Evolutionary conservation across 2,113 vertebrate species (phyloP).

Genomic region (Eulacestoma nigropectus): DNA sequence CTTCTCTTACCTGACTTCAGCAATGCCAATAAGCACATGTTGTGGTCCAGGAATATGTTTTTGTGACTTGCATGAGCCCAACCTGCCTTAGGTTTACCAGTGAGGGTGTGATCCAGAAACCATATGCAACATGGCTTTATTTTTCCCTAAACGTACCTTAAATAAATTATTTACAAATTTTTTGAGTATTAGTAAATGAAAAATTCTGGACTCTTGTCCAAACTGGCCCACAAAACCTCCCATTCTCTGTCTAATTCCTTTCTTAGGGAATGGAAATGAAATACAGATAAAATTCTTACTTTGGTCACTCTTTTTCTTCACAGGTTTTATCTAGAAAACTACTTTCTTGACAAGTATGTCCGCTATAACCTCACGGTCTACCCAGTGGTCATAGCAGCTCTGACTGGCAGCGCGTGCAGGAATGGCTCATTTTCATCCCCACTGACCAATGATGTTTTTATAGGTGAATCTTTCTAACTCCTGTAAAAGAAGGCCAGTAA

Average conservation of each 20-base stretch:
- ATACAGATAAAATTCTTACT: neutral
- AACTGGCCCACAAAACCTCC: neutral
- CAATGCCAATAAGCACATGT: neutral
- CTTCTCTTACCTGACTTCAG: neutral
- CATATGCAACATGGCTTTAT: neutral
- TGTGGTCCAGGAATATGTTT: neutral
- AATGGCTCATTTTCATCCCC: constrained; percentile 47
- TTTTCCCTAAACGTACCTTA: neutral
- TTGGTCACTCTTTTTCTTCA: neutral
- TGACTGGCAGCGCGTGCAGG: constrained; percentile 60
- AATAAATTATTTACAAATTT: neutral
- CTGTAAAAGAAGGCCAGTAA: neutral
- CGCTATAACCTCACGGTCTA: constrained; percentile 76
- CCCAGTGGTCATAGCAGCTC: constrained; percentile 74
- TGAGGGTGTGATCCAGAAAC: neutral
- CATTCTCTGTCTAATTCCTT: neutral
- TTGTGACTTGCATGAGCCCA: neutral
- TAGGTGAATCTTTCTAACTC: constrained; percentile 61
- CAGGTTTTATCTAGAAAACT: constrained; percentile 81
- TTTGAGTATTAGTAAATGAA: neutral
- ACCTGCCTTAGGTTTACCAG: neutral
- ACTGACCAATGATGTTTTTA: constrained; percentile 64
- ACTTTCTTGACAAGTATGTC: constrained; percentile 77
- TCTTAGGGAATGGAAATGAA: neutral
- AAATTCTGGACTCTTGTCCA: neutral